phyloP scores from a whole-genome alignment of 1,140 invertebrate species.

The Conus ventricosus region DNA sequence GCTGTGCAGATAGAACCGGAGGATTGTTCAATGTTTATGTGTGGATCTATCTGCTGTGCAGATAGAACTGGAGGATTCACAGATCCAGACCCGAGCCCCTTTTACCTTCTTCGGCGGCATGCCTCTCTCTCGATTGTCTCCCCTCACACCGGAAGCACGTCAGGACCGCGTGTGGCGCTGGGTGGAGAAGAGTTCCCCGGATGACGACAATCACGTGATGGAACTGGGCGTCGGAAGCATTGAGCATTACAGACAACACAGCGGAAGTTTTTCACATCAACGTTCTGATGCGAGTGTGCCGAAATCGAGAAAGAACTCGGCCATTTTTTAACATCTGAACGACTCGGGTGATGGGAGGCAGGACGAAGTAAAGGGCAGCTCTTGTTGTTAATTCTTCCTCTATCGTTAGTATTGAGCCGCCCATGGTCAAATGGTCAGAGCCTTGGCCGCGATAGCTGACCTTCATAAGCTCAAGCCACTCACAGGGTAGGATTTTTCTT shows the following conservation, averaged over 20 bases:
- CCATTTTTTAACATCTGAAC: slow-evolving; percentile 11
- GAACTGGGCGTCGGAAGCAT: not conserved
- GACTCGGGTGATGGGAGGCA: too few relatives aligned
- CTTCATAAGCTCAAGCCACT: too few relatives aligned
- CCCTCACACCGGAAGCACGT: slow-evolving; percentile 33
- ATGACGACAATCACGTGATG: slow-evolving; percentile 12
- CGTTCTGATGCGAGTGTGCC: not conserved
- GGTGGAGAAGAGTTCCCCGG: slow-evolving; percentile 24
- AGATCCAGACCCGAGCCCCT: not conserved
- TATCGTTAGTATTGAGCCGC: too few relatives aligned
- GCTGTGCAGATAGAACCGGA: too few relatives aligned
- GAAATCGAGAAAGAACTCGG: slow-evolving; percentile 24
- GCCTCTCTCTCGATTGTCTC: not conserved
- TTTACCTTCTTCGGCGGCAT: not conserved
- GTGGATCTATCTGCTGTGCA: not conserved
- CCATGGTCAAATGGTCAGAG: too few relatives aligned
- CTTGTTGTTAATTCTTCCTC: too few relatives aligned
- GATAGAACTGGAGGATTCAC: not conserved
- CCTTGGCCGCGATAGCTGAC: too few relatives aligned
- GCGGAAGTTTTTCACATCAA: slow-evolving; percentile 22
- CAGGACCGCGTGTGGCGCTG: slow-evolving; percentile 22
- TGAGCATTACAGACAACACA: not conserved
- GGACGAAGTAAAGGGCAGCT: too few relatives aligned
- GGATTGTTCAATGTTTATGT: not conserved
- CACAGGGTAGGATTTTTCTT: too few relatives aligned